Percentiles rank a stretch among this genome's conserved stretches.
Conservation (phyloP, 1,140 invertebrate genomes). For the Maconellicoccus hirsutus region DNA sequence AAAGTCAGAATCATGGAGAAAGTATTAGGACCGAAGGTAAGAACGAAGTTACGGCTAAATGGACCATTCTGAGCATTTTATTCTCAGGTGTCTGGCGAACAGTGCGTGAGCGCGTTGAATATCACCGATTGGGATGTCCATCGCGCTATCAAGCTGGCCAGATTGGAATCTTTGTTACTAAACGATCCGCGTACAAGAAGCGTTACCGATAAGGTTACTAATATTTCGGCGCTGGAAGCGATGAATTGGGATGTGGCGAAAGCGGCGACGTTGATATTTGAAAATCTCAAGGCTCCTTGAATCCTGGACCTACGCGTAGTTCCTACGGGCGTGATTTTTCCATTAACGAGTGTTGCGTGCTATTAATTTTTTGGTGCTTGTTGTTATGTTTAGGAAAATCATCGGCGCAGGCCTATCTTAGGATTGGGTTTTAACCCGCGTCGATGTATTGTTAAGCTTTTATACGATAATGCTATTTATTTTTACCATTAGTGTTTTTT, state of each 20-base stretch:
- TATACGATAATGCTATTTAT: too few relatives aligned
- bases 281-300: constrained; percentile 4
- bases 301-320: neutral
- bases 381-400: too few relatives aligned
- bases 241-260: constrained; percentile 29
- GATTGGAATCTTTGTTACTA: constrained; percentile 42
- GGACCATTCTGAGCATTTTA: neutral
- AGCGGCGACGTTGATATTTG: constrained; percentile 28
- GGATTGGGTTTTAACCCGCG: too few relatives aligned
- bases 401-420: too few relatives aligned
- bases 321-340: too few relatives aligned
- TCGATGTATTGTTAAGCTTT: too few relatives aligned
- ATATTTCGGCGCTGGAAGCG: constrained; percentile 28
- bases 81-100: constrained; percentile 55
- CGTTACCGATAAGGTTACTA: constrained; percentile 20
- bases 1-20: constrained; percentile 86
- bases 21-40: constrained; percentile 63
- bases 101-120: constrained; percentile 68
- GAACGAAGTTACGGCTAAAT: constrained; percentile 31
- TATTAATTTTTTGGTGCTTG: too few relatives aligned
- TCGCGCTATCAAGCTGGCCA: constrained; percentile 73
- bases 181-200: constrained; percentile 7
- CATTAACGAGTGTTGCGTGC: too few relatives aligned
- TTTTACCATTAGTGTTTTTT: too few relatives aligned
- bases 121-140: constrained; percentile 79